Evolutionary conservation across 2,797 vertebrate species (phyloP).

Genomic region (Apogon hyalosoma): DNA sequence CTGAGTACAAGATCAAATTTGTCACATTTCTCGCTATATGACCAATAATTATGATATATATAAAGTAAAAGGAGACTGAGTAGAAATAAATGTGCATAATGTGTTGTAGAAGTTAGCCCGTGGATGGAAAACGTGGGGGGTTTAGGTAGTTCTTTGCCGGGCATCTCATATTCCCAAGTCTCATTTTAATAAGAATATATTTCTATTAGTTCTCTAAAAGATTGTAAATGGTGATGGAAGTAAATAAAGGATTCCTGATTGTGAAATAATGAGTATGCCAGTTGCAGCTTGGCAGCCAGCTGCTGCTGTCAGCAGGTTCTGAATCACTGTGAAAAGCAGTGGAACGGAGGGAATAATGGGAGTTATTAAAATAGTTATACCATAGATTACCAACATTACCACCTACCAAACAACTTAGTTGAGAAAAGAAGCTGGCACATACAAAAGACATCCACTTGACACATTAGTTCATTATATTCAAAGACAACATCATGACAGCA

Average conservation of each 20-base stretch:
- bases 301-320: constrained; percentile 77
- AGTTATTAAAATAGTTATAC: constrained; percentile 67
- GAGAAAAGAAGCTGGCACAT: constrained; percentile 56
- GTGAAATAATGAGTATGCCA: constrained; percentile 72
- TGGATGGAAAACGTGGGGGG: neutral
- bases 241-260: constrained; percentile 76
- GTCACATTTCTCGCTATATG: no score
- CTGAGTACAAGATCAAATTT: neutral
- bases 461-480: constrained; percentile 50
- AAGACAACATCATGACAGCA: constrained; percentile 42
- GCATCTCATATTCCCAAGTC: constrained; percentile 29
- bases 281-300: constrained; percentile 59
- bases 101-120: neutral
- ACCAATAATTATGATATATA: neutral
- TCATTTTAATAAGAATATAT: constrained; percentile 63
- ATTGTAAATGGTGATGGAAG: constrained; percentile 46
- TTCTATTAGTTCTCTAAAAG: constrained; percentile 57
- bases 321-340: constrained; percentile 66
- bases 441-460: constrained; percentile 27
- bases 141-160: constrained; percentile 8
- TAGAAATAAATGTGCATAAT: neutral
- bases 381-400: constrained; percentile 60
- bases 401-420: constrained; percentile 49
- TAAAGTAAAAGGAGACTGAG: neutral
- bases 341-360: constrained; percentile 56